Evolutionary conservation across 2,113 vertebrate genomes (phyloP), one percentile per base, ranked within the genome.

Genomic region (Atherinomorus stipes): DNA sequence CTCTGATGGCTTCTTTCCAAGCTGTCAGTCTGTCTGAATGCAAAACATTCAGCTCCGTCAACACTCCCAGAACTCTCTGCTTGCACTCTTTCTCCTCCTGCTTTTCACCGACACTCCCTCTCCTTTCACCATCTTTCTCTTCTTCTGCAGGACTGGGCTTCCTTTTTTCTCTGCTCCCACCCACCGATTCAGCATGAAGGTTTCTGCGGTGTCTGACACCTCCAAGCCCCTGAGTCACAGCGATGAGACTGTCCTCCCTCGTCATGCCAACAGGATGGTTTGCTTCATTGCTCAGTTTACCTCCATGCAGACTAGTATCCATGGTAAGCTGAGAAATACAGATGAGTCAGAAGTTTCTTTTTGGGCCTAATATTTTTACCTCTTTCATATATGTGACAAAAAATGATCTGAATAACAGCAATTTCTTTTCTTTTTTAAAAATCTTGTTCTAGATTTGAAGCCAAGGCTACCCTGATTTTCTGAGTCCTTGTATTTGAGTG

Each of bases 41-140:
- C 61, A 72, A 84, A 25, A 64, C 71, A 49, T 59, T 64, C 80
- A 92, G 12, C 72, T 87, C 76, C 56, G 64, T 85, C 74, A 92
- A 42, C 21, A 50, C 73, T 53, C 16, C 57, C 64, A 85, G 0
- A 49, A 58, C 73, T 31, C 59, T 80, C 22, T 28, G 28, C 77
- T 57, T 40, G 60, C 81, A 47, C 37, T 38, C 77, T 37, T 38
- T 58, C 65, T 67, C 68, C 66, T 45, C 31, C 61, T 49, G 16
- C n/a, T 51, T 62, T 44, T 28, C 54, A 7, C 34, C n/a, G 4
- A 9, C 22, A 4, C 2, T 7, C 49, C 53, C n/a, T n/a, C n/a
- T 34, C 38, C n/a, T 54, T 25, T 79, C 72, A 44, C 40, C 34
- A 16, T 59, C 62, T 23, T 19, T 16, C 25, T 62, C 64, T 0